Conservation (phyloP, 2,797 vertebrate genomes). For the Amblyopsis hoosieri region DNA sequence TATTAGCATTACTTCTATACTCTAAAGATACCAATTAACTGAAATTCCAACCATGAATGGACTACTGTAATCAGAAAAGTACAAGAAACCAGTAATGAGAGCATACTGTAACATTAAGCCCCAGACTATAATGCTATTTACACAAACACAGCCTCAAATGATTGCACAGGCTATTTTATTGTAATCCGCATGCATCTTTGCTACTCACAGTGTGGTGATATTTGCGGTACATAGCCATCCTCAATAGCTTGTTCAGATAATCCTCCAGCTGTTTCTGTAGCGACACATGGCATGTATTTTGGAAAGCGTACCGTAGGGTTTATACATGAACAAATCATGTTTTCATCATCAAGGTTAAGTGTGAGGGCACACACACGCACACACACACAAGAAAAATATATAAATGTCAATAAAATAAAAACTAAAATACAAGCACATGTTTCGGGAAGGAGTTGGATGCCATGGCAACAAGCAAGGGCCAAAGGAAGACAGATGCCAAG, state of each 20-base stretch:
- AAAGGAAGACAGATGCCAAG: slow-evolving; percentile 3
- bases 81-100: too few relatives aligned
- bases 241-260: slow-evolving; percentile 93
- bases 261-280: slow-evolving; percentile 95
- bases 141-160: background rate
- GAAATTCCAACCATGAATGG: too few relatives aligned
- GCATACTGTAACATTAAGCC: too few relatives aligned
- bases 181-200: background rate
- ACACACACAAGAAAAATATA: background rate
- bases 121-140: too few relatives aligned
- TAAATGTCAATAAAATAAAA: too few relatives aligned
- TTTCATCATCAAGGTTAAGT: slow-evolving; percentile 9
- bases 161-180: background rate
- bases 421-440: background rate
- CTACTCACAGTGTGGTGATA: slow-evolving; percentile 94
- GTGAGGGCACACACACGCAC: slow-evolving; percentile 31
- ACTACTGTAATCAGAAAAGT: too few relatives aligned
- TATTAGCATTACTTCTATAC: too few relatives aligned
- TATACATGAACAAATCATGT: background rate
- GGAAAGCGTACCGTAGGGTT: background rate
- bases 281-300: slow-evolving; percentile 60
- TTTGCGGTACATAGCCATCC: slow-evolving; percentile 94
- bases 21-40: too few relatives aligned
- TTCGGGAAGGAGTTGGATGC: slow-evolving; percentile 22
- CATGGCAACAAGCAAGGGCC: slow-evolving; percentile 44